Conservation (phyloP, 1,140 invertebrate species). For the Cyrtorhinus lividipennis region DNA sequence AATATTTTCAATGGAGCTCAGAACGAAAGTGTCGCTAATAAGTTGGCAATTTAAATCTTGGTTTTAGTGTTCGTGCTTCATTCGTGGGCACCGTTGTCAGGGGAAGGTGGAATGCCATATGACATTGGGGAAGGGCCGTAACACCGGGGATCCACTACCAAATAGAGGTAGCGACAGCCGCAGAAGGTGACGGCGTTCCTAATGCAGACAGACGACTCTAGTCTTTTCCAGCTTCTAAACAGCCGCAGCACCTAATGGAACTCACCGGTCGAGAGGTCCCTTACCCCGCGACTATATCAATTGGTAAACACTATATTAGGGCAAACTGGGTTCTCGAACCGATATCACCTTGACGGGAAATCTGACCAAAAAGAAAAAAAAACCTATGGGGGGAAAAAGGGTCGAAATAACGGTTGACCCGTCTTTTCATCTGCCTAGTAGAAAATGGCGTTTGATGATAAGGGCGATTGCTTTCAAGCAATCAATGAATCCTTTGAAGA, state of each 20-base stretch:
- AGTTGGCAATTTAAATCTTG: too few relatives aligned
- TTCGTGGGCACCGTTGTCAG: neutral
- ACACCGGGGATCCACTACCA: conserved; percentile 4
- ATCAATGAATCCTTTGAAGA: neutral
- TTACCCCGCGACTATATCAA: neutral
- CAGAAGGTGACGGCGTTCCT: neutral
- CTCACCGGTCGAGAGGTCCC: neutral
- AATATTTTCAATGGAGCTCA: too few relatives aligned
- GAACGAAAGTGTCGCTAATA: too few relatives aligned
- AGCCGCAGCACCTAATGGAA: conserved; percentile 4
- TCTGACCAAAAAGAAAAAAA: neutral
- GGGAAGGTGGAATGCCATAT: neutral
- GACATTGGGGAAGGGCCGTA: conserved; percentile 1
- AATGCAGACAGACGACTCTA: conserved; percentile 9
- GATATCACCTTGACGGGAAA: neutral
- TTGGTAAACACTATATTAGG: neutral
- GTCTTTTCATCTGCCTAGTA: neutral
- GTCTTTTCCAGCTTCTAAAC: conserved; percentile 2
- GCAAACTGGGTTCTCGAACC: neutral
- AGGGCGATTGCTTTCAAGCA: neutral
- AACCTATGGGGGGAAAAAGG: neutral
- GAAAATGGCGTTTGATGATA: neutral
- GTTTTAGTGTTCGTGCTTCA: too few relatives aligned
- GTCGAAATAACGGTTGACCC: neutral
- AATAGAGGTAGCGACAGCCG: conserved; percentile 7